Conservation (phyloP, 2,113 vertebrate genomes). For the Microcebus lehilahytsara region DNA sequence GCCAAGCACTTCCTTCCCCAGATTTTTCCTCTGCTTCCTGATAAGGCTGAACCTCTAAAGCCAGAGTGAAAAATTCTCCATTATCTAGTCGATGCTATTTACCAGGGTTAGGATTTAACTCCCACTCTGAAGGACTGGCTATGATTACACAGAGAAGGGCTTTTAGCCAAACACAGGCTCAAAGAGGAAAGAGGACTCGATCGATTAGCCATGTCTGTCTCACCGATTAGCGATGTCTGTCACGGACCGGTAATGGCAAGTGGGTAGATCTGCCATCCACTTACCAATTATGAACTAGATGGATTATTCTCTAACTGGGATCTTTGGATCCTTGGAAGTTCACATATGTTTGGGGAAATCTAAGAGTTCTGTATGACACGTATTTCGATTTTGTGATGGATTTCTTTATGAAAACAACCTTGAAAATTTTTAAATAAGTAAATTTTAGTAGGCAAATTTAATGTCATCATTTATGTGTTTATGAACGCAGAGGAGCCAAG, state of each 20-base stretch:
- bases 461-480: not conserved
- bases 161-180: not conserved
- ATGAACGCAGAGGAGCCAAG: not conserved
- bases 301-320: not conserved
- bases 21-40: not conserved
- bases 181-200: not conserved
- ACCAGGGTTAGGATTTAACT: not conserved
- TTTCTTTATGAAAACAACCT: conserved; percentile 32
- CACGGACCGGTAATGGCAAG: not conserved
- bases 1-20: not conserved
- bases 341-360: not conserved
- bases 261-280: not conserved
- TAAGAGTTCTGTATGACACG: not conserved
- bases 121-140: not conserved
- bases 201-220: too few species aligned
- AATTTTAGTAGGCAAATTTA: not conserved
- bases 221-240: too few species aligned
- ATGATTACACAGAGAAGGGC: not conserved
- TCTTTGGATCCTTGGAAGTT: not conserved
- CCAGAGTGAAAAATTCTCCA: not conserved
- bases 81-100: not conserved
- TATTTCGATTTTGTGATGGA: not conserved
- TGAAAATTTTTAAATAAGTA: not conserved
- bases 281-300: not conserved
- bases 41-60: not conserved